Evolutionary conservation across 2,888 invertebrate genomes (phyloP).

Genomic region (Dichetophora obliterata): DNA sequence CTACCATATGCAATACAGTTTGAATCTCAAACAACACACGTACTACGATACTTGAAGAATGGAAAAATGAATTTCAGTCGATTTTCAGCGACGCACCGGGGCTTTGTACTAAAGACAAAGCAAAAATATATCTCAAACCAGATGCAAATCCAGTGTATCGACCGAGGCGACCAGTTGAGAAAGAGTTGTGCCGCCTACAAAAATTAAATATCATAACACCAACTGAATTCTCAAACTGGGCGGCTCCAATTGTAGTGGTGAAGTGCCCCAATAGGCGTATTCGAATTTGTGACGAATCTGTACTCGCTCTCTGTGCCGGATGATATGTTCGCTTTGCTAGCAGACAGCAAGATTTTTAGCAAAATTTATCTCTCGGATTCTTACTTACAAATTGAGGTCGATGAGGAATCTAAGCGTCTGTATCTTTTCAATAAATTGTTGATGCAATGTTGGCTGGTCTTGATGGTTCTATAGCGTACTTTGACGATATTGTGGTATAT

Average conservation of each 20-base stretch:
- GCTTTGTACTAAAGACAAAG: constrained; percentile 1
- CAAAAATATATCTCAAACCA: neutral
- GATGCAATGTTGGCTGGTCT: no score
- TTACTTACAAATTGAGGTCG: constrained; percentile 46
- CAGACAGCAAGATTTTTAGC: constrained; percentile 19
- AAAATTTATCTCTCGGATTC: constrained; percentile 46
- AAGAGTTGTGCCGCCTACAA: constrained; percentile 41
- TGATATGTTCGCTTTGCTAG: constrained; percentile 40
- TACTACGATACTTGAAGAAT: neutral
- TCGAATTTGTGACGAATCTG: constrained; percentile 47
- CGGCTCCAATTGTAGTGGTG: constrained; percentile 47
- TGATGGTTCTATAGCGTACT: no score
- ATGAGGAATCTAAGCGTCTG: constrained; percentile 41
- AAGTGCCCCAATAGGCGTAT: constrained; percentile 38
- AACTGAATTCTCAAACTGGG: constrained; percentile 46
- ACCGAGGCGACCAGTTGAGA: constrained; percentile 46
- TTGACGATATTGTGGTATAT: no score
- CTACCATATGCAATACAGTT: no score
- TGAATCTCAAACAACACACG: no score
- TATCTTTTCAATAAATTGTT: neutral
- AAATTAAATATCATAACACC: constrained; percentile 36
- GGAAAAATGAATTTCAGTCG: constrained; percentile 7
- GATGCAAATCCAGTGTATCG: constrained; percentile 32
- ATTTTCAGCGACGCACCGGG: constrained; percentile 9
- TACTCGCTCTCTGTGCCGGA: constrained; percentile 43